phyloP scores from a whole-genome alignment of 2,797 vertebrate species.

The Tangara arthus region DNA sequence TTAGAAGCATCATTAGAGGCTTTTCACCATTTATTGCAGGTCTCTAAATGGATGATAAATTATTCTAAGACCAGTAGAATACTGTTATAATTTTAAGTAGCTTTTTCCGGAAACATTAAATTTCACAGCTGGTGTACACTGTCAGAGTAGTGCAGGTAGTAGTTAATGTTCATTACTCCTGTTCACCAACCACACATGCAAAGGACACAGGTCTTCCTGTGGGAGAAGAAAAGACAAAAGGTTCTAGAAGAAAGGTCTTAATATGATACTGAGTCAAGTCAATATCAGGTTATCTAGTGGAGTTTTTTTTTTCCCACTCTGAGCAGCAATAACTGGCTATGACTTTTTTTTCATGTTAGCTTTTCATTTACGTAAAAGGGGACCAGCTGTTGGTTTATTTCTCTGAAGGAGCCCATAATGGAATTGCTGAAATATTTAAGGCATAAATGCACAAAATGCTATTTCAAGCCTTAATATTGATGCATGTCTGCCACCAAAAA shows the following conservation, averaged over 20 bases:
- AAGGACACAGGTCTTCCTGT: background rate
- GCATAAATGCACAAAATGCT: constrained; percentile 31
- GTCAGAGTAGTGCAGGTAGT: background rate
- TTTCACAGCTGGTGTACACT: background rate
- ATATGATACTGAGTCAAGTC: background rate
- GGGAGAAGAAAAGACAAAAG: background rate
- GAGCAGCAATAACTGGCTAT: background rate
- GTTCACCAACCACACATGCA: background rate
- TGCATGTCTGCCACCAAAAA: background rate
- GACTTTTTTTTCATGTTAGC: background rate
- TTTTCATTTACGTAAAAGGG: constrained; percentile 19
- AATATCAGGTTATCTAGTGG: background rate
- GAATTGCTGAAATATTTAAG: constrained; percentile 58
- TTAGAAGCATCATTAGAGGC: background rate
- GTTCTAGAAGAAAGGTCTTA: background rate
- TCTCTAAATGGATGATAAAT: background rate
- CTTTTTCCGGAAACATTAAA: background rate
- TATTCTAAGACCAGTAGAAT: background rate
- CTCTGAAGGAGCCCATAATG: constrained; percentile 31
- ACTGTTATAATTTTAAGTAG: background rate
- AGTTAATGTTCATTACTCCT: background rate
- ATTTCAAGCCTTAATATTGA: constrained; percentile 1
- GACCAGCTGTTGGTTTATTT: constrained; percentile 40
- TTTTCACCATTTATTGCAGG: background rate
- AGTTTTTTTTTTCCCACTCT: background rate